Conservation (phyloP, 2,888 invertebrate species). For the Torymus aiolomorphi region DNA sequence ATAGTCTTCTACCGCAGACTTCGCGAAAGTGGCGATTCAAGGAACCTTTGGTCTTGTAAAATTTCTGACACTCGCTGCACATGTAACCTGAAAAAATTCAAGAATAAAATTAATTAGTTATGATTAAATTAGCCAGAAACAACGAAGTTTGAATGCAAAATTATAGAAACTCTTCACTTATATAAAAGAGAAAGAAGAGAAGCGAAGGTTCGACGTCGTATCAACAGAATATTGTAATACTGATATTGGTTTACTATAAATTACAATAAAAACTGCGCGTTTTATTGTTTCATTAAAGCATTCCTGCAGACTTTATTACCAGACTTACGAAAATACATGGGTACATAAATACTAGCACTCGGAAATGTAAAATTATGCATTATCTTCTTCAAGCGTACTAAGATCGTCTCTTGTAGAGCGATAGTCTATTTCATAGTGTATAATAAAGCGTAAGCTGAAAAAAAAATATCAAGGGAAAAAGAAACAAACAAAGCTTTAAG, state of each 20-base stretch:
- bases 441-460: not conserved
- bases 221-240: not conserved
- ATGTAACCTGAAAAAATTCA: slow-evolving; percentile 5
- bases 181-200: too few relatives aligned
- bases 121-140: too few relatives aligned
- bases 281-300: slow-evolving; percentile 45
- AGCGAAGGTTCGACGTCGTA: not conserved
- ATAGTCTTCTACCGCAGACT: too few relatives aligned
- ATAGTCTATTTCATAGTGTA: not conserved
- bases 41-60: too few relatives aligned
- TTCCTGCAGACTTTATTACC: slow-evolving; percentile 68
- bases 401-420: not conserved
- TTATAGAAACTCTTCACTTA: too few relatives aligned
- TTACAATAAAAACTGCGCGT: slow-evolving; percentile 7
- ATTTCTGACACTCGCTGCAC: too few relatives aligned
- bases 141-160: too few relatives aligned
- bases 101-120: not conserved
- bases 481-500: not conserved
- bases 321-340: slow-evolving; percentile 73
- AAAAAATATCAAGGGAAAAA: not conserved
- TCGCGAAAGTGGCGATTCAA: too few relatives aligned
- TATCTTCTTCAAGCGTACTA: slow-evolving; percentile 1
- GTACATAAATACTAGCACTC: slow-evolving; percentile 67
- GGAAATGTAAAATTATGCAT: slow-evolving; percentile 21
- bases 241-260: slow-evolving; percentile 8